Evolutionary conservation across 2,888 invertebrate genomes (phyloP), one percentile per base, ranked within the genome.

Genomic region (Agapostemon virescens): DNA sequence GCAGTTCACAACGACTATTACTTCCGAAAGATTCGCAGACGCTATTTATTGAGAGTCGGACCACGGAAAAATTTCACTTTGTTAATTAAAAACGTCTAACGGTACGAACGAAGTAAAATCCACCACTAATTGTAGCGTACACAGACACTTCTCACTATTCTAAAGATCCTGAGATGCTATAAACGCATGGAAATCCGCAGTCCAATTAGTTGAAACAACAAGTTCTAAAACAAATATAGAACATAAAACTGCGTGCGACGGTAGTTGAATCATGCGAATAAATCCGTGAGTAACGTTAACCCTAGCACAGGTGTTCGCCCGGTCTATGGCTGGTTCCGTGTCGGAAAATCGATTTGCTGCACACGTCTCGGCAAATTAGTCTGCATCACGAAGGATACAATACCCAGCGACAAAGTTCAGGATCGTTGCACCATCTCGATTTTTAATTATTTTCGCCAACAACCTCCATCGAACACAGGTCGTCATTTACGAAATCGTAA

Each of bases 61-160:
- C n/a, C n/a, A n/a, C 9, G n/a, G 49, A 49, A 49, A 49, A n/a
- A 49, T 49, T n/a, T 49, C 49, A n/a, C 49, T 49, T 49, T 49
- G 49, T 11, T 11, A 49, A 49, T 49, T 49, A 49, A 49, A 49
- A 49, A n/a, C 49, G 49, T n/a, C 11, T 49, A n/a, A 49, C 49
- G 49, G 55, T 52, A 52, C 13, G 26, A 26, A 26, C 26, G 26
- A 55, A 55, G 26, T 26, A 15, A 17, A 26, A 26, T 26, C 26
- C 26, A 17, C 26, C 26, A 0, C 2, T 55, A 55, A 55, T 15
- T 26, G 26, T 17, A 55, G 55, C 17, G 15, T 26, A 17, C 26
- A n/a, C 49, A n/a, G n/a, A n/a, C 49, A 55, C 15, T 26, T 26
- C 55, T 15, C 26, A 55, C 15, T 55, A 23, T 55, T 26, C 26